A percentile compares a stretch with the other conserved stretches of the same genome.
phyloP scores from a whole-genome alignment of 2,888 invertebrate genomes.

The Oligia fasciuncula region DNA sequence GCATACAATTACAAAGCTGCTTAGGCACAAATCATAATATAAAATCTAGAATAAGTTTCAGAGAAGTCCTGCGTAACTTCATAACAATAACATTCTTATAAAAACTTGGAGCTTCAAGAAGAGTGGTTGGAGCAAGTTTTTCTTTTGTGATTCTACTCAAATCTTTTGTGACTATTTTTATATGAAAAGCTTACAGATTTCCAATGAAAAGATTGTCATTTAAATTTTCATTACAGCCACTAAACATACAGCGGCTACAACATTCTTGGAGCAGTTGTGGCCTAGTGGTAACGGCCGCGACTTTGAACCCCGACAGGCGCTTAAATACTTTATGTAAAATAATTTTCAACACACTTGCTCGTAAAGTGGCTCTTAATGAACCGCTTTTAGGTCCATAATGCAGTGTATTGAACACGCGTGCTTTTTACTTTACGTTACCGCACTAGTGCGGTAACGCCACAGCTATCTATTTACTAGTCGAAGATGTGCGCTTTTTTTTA shows the following conservation, averaged over 20 bases:
- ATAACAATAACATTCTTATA: slow-evolving; percentile 67
- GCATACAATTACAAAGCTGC: slow-evolving; percentile 14
- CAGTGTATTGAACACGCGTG: too few relatives aligned
- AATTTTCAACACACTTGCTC: too few relatives aligned
- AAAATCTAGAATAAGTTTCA: slow-evolving; percentile 30
- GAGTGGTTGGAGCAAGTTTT: slow-evolving; percentile 65
- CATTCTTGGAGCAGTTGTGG: not conserved
- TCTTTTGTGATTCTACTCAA: slow-evolving; percentile 65
- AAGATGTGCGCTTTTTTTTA: too few relatives aligned
- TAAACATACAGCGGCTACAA: not conserved
- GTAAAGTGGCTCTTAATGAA: too few relatives aligned
- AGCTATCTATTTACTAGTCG: too few relatives aligned
- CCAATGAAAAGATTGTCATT: slow-evolving; percentile 51
- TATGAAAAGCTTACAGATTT: slow-evolving; percentile 41
- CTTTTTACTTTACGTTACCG: too few relatives aligned
- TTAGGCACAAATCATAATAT: slow-evolving; percentile 22
- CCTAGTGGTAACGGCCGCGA: too few relatives aligned
- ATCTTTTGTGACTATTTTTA: slow-evolving; percentile 62
- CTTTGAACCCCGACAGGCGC: too few relatives aligned
- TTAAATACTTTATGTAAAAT: too few relatives aligned
- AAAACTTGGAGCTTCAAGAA: slow-evolving; percentile 65
- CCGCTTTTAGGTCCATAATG: too few relatives aligned
- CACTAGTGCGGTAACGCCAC: too few relatives aligned
- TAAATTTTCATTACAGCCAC: not conserved
- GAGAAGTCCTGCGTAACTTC: slow-evolving; percentile 55